A percentile compares a stretch with the other conserved stretches of the same genome.
phyloP scores from a whole-genome alignment of 1,140 invertebrate genomes.

The Pantala flavescens region DNA sequence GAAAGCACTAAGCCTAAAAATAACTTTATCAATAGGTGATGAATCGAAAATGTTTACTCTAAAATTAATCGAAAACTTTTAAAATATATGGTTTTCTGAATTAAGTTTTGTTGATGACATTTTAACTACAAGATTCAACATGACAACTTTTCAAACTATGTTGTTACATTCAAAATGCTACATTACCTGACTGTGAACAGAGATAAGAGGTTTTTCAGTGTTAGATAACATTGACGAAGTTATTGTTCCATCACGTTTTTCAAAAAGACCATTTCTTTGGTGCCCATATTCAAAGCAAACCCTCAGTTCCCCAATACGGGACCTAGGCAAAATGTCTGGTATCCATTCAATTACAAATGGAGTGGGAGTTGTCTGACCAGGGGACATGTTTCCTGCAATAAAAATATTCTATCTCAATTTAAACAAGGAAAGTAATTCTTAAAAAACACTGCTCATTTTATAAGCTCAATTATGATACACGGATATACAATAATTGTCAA shows the following conservation, averaged over 20 bases:
- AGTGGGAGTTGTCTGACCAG: constrained; percentile 49
- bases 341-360: constrained; percentile 69
- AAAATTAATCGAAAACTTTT: too few relatives aligned
- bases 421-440: not conserved
- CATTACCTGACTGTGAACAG: not conserved
- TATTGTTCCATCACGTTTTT: not conserved
- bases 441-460: not conserved
- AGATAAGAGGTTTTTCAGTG: not conserved
- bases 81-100: too few relatives aligned
- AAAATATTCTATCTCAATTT: constrained; percentile 15
- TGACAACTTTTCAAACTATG: too few relatives aligned
- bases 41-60: too few relatives aligned
- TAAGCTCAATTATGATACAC: constrained; percentile 21
- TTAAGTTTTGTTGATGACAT: too few relatives aligned
- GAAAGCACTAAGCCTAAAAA: too few relatives aligned
- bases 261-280: constrained; percentile 27
- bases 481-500: constrained; percentile 17
- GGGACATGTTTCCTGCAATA: constrained; percentile 43
- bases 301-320: constrained; percentile 54
- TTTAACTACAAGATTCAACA: too few relatives aligned
- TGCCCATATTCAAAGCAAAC: constrained; percentile 57
- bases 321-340: constrained; percentile 58
- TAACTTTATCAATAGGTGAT: too few relatives aligned
- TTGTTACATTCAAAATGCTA: too few relatives aligned
- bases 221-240: not conserved